A percentile compares a stretch with the other conserved stretches of the same genome.
phyloP scores from a whole-genome alignment of 1,140 invertebrate genomes.

The Ips nitidus region DNA sequence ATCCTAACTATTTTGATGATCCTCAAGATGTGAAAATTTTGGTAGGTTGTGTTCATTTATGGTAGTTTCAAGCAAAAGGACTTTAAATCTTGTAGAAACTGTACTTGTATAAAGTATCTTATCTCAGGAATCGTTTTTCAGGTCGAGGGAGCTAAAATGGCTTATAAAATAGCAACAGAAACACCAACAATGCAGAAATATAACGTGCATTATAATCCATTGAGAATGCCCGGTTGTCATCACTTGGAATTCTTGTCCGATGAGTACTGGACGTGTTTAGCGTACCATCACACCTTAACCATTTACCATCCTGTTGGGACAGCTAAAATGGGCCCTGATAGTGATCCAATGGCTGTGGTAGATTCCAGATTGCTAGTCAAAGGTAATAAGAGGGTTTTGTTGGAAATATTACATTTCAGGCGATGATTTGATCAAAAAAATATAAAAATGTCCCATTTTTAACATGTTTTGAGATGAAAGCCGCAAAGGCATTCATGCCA shows the following conservation, averaged over 20 bases:
- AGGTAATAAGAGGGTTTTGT: conserved; percentile 13
- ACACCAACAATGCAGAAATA: conserved; percentile 65
- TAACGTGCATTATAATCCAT: conserved; percentile 63
- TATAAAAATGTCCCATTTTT: neutral
- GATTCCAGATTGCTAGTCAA: conserved; percentile 66
- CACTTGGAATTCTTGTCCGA: conserved; percentile 60
- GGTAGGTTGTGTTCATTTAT: conserved; percentile 47
- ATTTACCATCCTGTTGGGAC: conserved; percentile 72
- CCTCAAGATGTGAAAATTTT: conserved; percentile 67
- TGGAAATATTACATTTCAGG: too few species aligned
- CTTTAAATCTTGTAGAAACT: too few species aligned
- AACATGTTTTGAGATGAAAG: neutral
- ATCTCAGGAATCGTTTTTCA: conserved; percentile 41
- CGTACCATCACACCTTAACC: conserved; percentile 66
- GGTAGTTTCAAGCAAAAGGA: too few species aligned
- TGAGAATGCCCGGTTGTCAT: conserved; percentile 63
- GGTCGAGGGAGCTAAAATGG: conserved; percentile 73
- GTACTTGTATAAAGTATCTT: too few species aligned
- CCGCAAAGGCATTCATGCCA: too few species aligned
- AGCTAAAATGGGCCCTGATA: conserved; percentile 72
- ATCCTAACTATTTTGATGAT: conserved; percentile 77
- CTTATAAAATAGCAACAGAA: conserved; percentile 59
- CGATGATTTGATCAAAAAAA: neutral
- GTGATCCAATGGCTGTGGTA: conserved; percentile 65
- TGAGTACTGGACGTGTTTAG: conserved; percentile 71